These are phyloP conservation scores for Ormyrus labotus DNA, from an alignment of 2,888 invertebrate species.

Conservation along the genomic window DNA sequence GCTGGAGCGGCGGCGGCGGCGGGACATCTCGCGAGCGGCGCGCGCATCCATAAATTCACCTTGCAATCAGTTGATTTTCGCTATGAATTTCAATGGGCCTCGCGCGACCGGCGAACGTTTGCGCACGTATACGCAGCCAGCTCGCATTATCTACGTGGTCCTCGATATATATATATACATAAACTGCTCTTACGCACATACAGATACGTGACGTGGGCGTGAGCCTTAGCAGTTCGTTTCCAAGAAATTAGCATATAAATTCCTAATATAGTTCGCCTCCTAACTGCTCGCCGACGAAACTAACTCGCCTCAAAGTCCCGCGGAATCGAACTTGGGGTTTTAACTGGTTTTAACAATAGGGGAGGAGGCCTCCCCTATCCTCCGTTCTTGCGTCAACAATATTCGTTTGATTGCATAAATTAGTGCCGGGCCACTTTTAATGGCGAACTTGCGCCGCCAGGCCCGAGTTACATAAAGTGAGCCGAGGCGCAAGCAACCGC, in stretches of 20 bases:
- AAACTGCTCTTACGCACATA: background rate
- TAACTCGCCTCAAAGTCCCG: constrained; percentile 41
- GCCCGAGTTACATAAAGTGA: background rate
- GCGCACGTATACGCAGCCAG: background rate
- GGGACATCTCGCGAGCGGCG: background rate
- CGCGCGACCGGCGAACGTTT: background rate
- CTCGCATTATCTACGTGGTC: too few species aligned
- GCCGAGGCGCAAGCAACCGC: background rate
- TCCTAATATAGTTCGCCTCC: constrained; percentile 55
- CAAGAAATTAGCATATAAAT: constrained; percentile 58
- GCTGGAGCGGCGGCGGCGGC: background rate
- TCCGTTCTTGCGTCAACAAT: constrained; percentile 45
- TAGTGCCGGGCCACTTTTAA: constrained; percentile 43
- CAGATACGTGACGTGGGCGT: constrained; percentile 16
- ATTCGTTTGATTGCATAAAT: constrained; percentile 57
- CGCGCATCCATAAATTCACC: constrained; percentile 46
- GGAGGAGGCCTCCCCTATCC: background rate
- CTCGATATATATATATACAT: background rate
- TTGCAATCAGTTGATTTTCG: constrained; percentile 50
- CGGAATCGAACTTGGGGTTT: constrained; percentile 47
- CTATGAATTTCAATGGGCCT: constrained; percentile 50
- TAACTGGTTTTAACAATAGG: constrained; percentile 36
- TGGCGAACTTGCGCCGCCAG: constrained; percentile 12
- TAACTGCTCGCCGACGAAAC: constrained; percentile 39
- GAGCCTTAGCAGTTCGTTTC: constrained; percentile 50